Base-by-base conservation (phyloP, 2,113 vertebrate species). In the Vicugna pacos region DNA sequence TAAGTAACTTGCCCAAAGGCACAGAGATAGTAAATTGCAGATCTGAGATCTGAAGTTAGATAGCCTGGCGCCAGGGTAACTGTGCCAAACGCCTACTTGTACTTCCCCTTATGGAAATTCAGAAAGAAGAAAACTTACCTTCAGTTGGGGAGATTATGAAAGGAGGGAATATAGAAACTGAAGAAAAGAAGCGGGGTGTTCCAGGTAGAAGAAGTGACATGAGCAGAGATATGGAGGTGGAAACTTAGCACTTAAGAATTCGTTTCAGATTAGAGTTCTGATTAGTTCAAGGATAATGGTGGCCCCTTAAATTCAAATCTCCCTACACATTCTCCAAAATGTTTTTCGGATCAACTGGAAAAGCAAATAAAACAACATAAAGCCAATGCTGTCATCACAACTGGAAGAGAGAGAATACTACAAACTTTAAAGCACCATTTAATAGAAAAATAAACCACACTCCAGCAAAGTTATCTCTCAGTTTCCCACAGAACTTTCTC, bases 41-140 rank as follows among this genome's bases (percentile, higher is more conserved):
- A 92, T 26, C 48, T 84, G 58, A 60, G 58, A 70, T 75, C 48
- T 94, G 79, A 92, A 81, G 86, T 64, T 80, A 54, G 32, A 89
- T 14, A 38, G 10, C 30, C 11, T 65, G 90, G 76, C 50, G 93
- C 32, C 67, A 88, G 67, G 46, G 30, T 73, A 91, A 72, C 19
- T 38, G 5, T 56, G 46, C 46, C 67, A 82, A 86, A 69, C 35
- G 28, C 62, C 48, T 32, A 38, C 11, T 12, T n/a, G 22, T 46
- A 48, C n/a, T 35, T 92, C 20, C 24, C 79, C 35, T 52, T 35
- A 52, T 19, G 19, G 5, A 8, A 83, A 82, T 76, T 80, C 62
- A 77, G 54, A 83, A 76, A 32, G 52, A 38, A 85, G 60, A 67
- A 70, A 70, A 70, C 5, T 28, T 32, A 50, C 13, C 42, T 89